Base-by-base conservation (phyloP, 1,140 invertebrate genomes). In the Nasonia longicornis region DNA sequence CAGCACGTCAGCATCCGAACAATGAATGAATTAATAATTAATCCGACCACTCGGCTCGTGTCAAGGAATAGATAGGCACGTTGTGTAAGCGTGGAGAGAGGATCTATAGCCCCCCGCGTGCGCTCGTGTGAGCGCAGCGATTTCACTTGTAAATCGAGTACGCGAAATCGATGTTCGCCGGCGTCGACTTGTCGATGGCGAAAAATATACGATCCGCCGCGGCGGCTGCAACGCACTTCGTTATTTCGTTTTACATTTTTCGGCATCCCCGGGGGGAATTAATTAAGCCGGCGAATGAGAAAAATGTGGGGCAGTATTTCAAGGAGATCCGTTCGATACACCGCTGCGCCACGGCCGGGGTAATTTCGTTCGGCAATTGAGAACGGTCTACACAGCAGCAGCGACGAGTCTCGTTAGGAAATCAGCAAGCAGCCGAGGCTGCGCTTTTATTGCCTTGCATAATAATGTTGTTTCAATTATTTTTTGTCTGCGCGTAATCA, bases 141-240 rank as follows among this genome's bases (percentile, higher is more conserved):
- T 63, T 79, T 71, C 48, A 79, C 26, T 79, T 79, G 77, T 52
- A 79, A 79, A 79, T 79, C 63, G 71, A 75, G 72, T 52, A 14
- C 35, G 26, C 20, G 31, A 48, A 79, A 75, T 80, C 72, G 78
- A 79, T 73, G 78, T 48, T 12, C 16, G 31, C 16, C 14, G 52
- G 48, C 29, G 67, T 16, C 29, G 29, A 45, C 10, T 75, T 52
- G 42, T 69, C 64, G 22, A 69, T 75, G 3, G 3, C 31, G 48
- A 75, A 76, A 76, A 81, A 77, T 81, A 76, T 20, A 31, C 10
- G n/a, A 1, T 42, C 45, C 70, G 2, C 52, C 52, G 29, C 29
- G 22, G 73, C 73, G 0, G 22, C 20, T 1, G 11, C 69, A 31
- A 29, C 35, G 35, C 45, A 22, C 45, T 58, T 42, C 16, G 73